Base-by-base conservation (phyloP, 2,113 vertebrate species). In the Daphoenositta chrysoptera region DNA sequence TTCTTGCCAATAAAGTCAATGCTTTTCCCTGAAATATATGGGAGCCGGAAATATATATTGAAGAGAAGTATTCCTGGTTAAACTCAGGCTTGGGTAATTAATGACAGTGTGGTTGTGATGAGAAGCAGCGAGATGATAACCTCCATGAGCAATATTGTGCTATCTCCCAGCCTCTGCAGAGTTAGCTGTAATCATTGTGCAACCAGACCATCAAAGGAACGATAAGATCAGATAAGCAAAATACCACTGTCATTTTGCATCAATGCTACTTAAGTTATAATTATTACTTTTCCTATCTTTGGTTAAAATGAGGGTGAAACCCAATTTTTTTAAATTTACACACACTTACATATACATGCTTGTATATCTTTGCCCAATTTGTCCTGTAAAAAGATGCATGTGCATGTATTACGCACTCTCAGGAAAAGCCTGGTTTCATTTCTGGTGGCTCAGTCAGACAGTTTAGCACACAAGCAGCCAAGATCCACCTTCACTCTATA, bases 151-250 rank as follows among this genome's bases (percentile, higher is more conserved):
- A 89, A 73, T 83, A 75, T 68, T 85, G 37, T 47, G 53, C 78
- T 95, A 77, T 94, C 91, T 81, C 26, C 11, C 48, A 90, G 42
- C 35, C 48, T 65, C 66, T 91, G 68, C n/a, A 42, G 83, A 86
- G 75, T 82, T 91, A 92, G 78, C 78, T 87, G 40, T 83, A 68
- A 96, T 93, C n/a, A 5, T 94, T 91, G 72, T 87, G 89, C 78
- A 96, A 96, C 54, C 77, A 79, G 85, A 66, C 82, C 92, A 93
- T 95, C 93, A 96, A 97, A 97, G 73, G 44, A 40, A 48, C 3
- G 60, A 79, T 79, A 73, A 73, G 66, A 96, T 93, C 82, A 97
- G 92, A 91, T 93, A 95, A 92, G 89, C 60, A 96, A 93, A 94
- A 73, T 31, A 40, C 87, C 91, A 71, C 56, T 92, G 92, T 82